Evolutionary conservation across 2,888 invertebrate genomes (phyloP).

Genomic region (Brenthis ino): DNA sequence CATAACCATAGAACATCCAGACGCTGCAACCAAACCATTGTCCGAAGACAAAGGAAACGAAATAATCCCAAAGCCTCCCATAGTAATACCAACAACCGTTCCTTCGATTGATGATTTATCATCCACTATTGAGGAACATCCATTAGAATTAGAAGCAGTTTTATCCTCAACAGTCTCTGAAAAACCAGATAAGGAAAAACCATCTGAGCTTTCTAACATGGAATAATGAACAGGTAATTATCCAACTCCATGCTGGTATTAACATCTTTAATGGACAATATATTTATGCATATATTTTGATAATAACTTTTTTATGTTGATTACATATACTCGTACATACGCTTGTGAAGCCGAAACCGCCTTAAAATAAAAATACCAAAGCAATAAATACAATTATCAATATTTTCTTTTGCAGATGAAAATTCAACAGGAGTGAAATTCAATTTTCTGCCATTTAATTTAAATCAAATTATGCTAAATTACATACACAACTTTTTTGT

Average conservation of each 20-base stretch:
- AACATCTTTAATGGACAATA: background rate
- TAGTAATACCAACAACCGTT: slow-evolving; percentile 23
- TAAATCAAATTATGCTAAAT: slow-evolving; percentile 46
- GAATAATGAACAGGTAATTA: slow-evolving; percentile 30
- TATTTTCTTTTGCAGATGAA: slow-evolving; percentile 31
- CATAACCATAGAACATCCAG: slow-evolving; percentile 43
- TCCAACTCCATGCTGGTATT: slow-evolving; percentile 33
- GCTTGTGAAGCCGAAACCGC: slow-evolving; percentile 33
- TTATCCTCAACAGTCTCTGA: slow-evolving; percentile 62
- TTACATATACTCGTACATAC: too few relatives aligned
- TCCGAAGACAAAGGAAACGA: slow-evolving; percentile 7
- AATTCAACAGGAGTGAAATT: slow-evolving; percentile 12
- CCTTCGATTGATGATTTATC: slow-evolving; percentile 17
- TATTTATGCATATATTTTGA: background rate
- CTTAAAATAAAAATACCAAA: background rate
- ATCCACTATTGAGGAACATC: slow-evolving; percentile 52
- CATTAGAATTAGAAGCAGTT: slow-evolving; percentile 62
- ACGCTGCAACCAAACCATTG: slow-evolving; percentile 29
- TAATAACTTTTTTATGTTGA: too few relatives aligned
- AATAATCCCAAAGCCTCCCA: slow-evolving; percentile 15
- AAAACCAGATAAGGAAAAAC: slow-evolving; percentile 32
- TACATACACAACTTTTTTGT: slow-evolving; percentile 51
- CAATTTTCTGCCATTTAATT: slow-evolving; percentile 39
- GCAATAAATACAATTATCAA: background rate
- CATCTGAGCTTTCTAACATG: background rate